Base-by-base conservation (phyloP, 2,888 invertebrate genomes). In the Andrena dorsata region DNA sequence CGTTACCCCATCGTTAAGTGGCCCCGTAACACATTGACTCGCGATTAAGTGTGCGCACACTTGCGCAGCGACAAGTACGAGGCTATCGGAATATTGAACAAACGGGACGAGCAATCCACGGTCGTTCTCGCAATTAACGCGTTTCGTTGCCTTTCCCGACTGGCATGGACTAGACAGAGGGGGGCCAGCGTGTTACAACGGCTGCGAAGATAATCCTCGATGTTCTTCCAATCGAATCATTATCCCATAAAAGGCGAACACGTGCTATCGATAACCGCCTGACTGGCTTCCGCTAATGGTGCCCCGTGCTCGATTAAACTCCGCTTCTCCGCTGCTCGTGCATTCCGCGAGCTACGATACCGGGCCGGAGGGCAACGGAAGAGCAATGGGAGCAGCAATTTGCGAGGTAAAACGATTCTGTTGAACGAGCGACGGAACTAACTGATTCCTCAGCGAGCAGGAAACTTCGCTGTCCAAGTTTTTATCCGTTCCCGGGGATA, bases 161-260 rank as follows among this genome's bases (percentile, higher is more conserved):
- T 26, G 28, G 6, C n/a, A 16, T 3, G 8, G 70, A 41, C 66
- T 47, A 72, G 10, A 69, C 20, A 30, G 32, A n/a, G 64, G 30
- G 30, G 20, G 47, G 23, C 2, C 13, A 20, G 2, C 2, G 49
- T 30, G 75, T 70, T 70, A 4, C 81, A 35, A 63, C 49, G 66
- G 64, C 5, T 63, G 64, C 73, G n/a, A 10, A 26, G 64, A 73
- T 76, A 76, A 82, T 70, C 28, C 71, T n/a, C 26, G 47, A 72
- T 64, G 83, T 23, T 56, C 71, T 78, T 78, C 76, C 75, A 83
- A 83, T 83, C 49, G 71, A 83, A 72, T 69, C 75, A 53, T 83
- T 79, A 68, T 74, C n/a, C 78, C 64, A 13, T 64, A 64, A 68
- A 75, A 49, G 49, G 64, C 60, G 32, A 51, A 56, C 61, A 26